Base-by-base conservation (phyloP, 2,113 vertebrate species). In the Amblyopsis rosae region DNA sequence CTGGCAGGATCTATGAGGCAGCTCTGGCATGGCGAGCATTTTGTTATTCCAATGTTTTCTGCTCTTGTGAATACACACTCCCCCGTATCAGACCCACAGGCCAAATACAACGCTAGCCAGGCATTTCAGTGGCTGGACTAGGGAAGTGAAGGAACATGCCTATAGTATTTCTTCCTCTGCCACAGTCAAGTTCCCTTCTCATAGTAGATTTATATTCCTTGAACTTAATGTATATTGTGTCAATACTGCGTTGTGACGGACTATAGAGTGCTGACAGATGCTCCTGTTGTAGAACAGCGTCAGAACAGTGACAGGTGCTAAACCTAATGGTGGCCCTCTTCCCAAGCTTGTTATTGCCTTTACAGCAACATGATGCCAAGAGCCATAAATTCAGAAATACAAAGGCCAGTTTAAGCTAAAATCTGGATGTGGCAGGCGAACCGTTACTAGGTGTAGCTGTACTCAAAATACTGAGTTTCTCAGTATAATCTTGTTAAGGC, bases 1-100 rank as follows among this genome's bases (percentile, higher is more conserved):
- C 67, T 82, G 85, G 76, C 77, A 85, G 84, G 79, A 85, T 87
- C 80, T 77, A 72, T 62, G 74, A 81, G 82, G 73, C 81, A 80
- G 79, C 79, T 89, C 82, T 87, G 84, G 76, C 82, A 81, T 80
- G 56, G 49, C 63, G 32, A 82, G 75, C 81, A 80, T 86, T 90
- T 84, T 86, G 84, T 88, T 88, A 84, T 86, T 87, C 82, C 81
- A 85, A 79, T 16, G 57, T 72, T 85, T 86, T 76, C 26, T 70
- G 55, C 72, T 82, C 79, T 68, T 79, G 64, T 83, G 72, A 80
- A 65, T 48, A 85, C 69, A 32, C 33, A 80, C 78, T 82, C 85
- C 73, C 70, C 69, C 76, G 48, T 66, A 75, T 76, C 61, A 16
- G 56, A 71, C 62, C 79, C 80, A 72, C 84, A 83, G 72, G 82